A percentile compares a stretch with the other conserved stretches of the same genome.
Evolutionary conservation across 2,797 vertebrate species (phyloP).

Genomic region (Esox masquinongy): DNA sequence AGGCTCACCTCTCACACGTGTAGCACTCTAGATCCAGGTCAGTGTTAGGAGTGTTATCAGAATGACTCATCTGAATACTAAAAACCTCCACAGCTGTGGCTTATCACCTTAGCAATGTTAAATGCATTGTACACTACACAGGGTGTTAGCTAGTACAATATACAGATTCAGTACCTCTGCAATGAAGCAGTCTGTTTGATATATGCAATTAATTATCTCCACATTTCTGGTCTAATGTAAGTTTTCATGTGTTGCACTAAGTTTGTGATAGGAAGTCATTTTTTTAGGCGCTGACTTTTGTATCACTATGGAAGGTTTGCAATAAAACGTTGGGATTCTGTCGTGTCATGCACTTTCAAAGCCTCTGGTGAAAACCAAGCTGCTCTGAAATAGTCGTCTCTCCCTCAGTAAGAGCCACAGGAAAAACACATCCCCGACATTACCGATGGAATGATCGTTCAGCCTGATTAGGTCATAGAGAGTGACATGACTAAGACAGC

Average conservation of each 20-base stretch:
- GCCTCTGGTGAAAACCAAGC: not conserved
- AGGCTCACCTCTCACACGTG: not conserved
- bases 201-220: not conserved
- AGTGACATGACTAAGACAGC: too few species aligned
- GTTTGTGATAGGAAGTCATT: not conserved
- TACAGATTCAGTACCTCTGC: not conserved
- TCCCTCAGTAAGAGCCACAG: not conserved
- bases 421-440: not conserved
- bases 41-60: not conserved
- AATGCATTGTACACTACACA: not conserved
- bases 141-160: not conserved
- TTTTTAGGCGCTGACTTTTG: not conserved
- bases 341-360: not conserved
- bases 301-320: not conserved
- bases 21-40: slow-evolving; percentile 5
- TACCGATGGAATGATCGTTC: slow-evolving; percentile 17
- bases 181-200: not conserved
- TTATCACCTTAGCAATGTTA: slow-evolving; percentile 1
- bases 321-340: not conserved
- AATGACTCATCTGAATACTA: slow-evolving; percentile 14
- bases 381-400: slow-evolving; percentile 24
- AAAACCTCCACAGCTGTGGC: slow-evolving; percentile 3
- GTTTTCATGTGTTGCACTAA: not conserved
- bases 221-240: not conserved
- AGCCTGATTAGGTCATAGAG: not conserved